Conservation (phyloP, 2,888 invertebrate species). For the Pyrrhia umbra region DNA sequence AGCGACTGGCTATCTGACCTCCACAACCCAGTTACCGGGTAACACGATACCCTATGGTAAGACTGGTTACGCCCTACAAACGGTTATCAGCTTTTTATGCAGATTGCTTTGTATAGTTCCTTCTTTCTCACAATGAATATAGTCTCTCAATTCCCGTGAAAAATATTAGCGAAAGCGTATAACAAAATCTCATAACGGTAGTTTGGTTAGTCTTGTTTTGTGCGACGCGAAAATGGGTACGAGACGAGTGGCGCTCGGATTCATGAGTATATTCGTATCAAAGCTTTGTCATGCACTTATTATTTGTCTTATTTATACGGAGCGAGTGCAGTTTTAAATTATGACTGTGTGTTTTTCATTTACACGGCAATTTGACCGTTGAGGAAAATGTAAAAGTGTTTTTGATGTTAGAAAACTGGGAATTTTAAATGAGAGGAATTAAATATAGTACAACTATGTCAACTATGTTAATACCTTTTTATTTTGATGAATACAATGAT, state of each 20-base stretch:
- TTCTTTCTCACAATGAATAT: conserved; percentile 1
- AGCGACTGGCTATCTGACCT: too few species aligned
- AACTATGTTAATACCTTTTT: too few species aligned
- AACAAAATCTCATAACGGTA: conserved; percentile 19
- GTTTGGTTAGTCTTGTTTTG: conserved; percentile 27
- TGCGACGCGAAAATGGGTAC: conserved; percentile 38
- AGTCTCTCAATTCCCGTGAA: background rate
- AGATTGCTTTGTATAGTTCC: too few species aligned
- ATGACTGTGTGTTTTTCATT: conserved; percentile 3
- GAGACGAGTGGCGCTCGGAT: conserved; percentile 13
- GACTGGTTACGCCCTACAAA: too few species aligned
- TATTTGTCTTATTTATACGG: background rate
- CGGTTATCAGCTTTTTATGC: too few species aligned
- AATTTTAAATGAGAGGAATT: background rate
- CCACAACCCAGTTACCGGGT: too few species aligned
- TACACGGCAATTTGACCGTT: background rate
- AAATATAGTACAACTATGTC: too few species aligned
- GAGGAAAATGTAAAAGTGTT: background rate
- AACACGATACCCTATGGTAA: too few species aligned
- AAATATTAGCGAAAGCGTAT: conserved; percentile 8
- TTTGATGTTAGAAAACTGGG: background rate
- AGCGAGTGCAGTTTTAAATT: conserved; percentile 3
- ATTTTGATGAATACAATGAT: too few species aligned
- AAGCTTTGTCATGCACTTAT: conserved; percentile 3
- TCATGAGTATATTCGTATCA: conserved; percentile 21